phyloP scores from a whole-genome alignment of 2,113 vertebrate species.

The Heptranchias perlo region DNA sequence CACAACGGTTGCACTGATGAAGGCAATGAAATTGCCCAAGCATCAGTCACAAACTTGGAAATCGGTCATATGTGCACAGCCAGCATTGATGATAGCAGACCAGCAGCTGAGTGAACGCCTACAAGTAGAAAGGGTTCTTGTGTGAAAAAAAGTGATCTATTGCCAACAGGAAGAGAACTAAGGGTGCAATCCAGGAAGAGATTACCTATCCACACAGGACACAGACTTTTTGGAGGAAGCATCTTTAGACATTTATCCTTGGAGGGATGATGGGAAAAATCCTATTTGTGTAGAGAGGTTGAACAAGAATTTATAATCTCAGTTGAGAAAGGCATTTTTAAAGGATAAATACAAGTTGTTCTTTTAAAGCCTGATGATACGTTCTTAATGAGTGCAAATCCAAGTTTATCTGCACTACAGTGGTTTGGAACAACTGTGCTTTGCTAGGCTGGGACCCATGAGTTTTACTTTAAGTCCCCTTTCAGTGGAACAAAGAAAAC shows the following conservation, averaged over 20 bases:
- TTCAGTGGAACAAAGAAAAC: not conserved
- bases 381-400: not conserved
- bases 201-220: not conserved
- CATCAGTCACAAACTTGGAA: not conserved
- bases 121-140: not conserved
- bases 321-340: not conserved
- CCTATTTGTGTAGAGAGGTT: not conserved
- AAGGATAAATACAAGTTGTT: not conserved
- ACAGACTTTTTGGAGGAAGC: not conserved
- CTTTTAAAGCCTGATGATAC: not conserved
- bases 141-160: not conserved
- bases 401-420: not conserved
- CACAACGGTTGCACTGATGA: no score
- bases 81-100: not conserved
- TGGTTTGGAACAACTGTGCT: not conserved
- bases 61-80: not conserved
- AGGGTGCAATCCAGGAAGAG: not conserved
- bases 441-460: not conserved
- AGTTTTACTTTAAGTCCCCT: not conserved
- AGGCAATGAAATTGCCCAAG: not conserved
- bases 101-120: not conserved
- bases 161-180: not conserved
- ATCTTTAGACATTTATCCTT: not conserved
- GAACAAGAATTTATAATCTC: not conserved
- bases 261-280: not conserved